Percentiles rank a stretch among this genome's conserved stretches.
Conservation (phyloP, 2,113 vertebrate genomes). For the Sceloporus undulatus region DNA sequence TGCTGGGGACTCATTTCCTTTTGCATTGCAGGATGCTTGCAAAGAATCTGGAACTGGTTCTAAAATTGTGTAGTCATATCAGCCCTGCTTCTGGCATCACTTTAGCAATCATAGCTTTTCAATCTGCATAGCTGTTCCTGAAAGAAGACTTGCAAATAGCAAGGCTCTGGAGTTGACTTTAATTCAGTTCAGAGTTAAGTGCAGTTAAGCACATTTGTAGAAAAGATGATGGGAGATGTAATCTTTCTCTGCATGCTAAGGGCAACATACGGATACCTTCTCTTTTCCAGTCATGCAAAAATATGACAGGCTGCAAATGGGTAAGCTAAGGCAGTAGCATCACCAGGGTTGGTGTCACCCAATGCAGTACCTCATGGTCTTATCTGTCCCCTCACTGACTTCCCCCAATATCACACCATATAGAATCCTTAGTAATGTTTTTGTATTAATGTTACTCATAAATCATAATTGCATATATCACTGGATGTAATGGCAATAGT, state of each 20-base stretch:
- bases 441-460: too few relatives aligned
- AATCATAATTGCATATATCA: too few relatives aligned
- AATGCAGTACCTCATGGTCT: too few relatives aligned
- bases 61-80: slow-evolving; percentile 47
- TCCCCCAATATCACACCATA: too few relatives aligned
- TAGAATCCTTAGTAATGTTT: too few relatives aligned
- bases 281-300: neutral
- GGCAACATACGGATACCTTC: neutral
- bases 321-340: too few relatives aligned
- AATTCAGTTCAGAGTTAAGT: neutral
- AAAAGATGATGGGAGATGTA: neutral
- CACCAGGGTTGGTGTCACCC: too few relatives aligned
- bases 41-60: slow-evolving; percentile 49
- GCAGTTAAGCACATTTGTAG: too few relatives aligned
- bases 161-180: neutral
- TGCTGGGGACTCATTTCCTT: slow-evolving; percentile 36
- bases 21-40: slow-evolving; percentile 50
- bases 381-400: neutral
- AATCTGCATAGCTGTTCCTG: slow-evolving; percentile 2
- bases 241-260: neutral
- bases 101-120: neutral
- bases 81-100: neutral
- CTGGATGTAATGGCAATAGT: too few relatives aligned
- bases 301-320: neutral
- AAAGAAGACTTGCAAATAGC: neutral